Evolutionary conservation across 2,888 invertebrate genomes (phyloP), one percentile per base, ranked within the genome.

Genomic region (Scaptomyza polygonia): DNA sequence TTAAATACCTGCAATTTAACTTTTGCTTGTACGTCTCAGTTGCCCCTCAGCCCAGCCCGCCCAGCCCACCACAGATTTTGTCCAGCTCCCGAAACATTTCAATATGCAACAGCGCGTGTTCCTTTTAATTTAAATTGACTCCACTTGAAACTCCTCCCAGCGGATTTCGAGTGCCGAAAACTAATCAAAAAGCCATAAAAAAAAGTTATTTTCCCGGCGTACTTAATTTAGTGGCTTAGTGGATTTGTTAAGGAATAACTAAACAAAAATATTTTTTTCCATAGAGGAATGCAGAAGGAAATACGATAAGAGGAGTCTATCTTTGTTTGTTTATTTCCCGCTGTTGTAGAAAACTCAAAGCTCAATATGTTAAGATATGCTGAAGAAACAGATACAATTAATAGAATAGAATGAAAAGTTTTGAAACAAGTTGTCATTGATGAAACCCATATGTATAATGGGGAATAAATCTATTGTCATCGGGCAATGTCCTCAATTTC

Each of bases 1-100:
- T 89, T 89, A 89, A 89, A 89, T 89, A 89, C 89, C 89, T 83
- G 88, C 86, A 88, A 89, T 89, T 89, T 88, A 89, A 89, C 89
- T 88, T 88, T 79, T 85, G 71, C 65, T 67, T 34, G 12, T 16
- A 29, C 47, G 34, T 8, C 40, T n/a, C n/a, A n/a, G n/a, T 14
- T 12, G 32, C 18, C 18, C 11, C 47, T 29, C 1, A 12, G 30
- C 3, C n/a, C 6, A 9, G n/a, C n/a, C 18, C 18, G 8, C 47
- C 25, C 1, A 12, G 30, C 3, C n/a, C 6, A 9, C n/a, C 29
- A 34, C 32, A 9, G 1, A 30, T 36, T 2, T n/a, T 32, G 30
- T 40, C 47, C 56, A 47, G 43, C 14, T n/a, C 51, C 16, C 18
- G n/a, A 47, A 48, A 70, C 85, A 74, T 69, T 74, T 77, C 85